A percentile compares a stretch with the other conserved stretches of the same genome.
These are phyloP conservation scores for Perizoma affinitatum DNA, from an alignment of 2,888 invertebrate species.

Conservation along the genomic window DNA sequence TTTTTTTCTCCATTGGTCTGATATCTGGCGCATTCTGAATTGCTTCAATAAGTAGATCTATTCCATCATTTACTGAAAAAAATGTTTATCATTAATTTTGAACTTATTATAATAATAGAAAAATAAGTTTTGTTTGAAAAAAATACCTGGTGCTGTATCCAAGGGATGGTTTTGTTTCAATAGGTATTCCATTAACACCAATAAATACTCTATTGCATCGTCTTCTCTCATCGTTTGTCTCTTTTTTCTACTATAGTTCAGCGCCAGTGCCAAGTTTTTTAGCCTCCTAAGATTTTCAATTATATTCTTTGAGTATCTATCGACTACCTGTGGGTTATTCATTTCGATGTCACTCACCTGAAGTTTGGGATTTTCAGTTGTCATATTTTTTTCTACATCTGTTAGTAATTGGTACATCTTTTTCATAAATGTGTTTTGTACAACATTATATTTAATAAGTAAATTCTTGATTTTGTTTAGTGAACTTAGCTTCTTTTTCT, in stretches of 20 bases:
- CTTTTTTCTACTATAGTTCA: conserved; percentile 54
- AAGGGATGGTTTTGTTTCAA: conserved; percentile 58
- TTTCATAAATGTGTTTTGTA: conserved; percentile 64
- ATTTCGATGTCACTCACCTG: conserved; percentile 25
- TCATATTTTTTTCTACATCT: conserved; percentile 42
- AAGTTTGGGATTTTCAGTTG: conserved; percentile 26
- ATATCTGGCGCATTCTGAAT: conserved; percentile 71
- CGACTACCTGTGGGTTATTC: conserved; percentile 43
- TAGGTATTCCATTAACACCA: conserved; percentile 69
- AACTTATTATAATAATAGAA: too few relatives aligned
- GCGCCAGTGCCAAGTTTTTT: conserved; percentile 53
- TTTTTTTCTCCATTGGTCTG: conserved; percentile 55
- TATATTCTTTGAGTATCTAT: conserved; percentile 60
- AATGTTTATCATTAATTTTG: conserved; percentile 11
- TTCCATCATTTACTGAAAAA: conserved; percentile 66
- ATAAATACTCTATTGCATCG: conserved; percentile 63
- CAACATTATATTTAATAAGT: conserved; percentile 56
- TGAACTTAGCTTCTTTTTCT: conserved; percentile 25
- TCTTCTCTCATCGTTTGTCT: conserved; percentile 52
- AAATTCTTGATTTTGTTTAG: conserved; percentile 54
- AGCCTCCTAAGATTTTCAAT: conserved; percentile 64
- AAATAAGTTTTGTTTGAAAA: neutral
- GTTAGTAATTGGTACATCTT: conserved; percentile 57
- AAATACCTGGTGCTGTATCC: conserved; percentile 56
- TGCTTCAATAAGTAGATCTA: conserved; percentile 69